A percentile compares a stretch with the other conserved stretches of the same genome.
Conservation (phyloP, 2,888 invertebrate genomes). For the Acleris emargana region DNA sequence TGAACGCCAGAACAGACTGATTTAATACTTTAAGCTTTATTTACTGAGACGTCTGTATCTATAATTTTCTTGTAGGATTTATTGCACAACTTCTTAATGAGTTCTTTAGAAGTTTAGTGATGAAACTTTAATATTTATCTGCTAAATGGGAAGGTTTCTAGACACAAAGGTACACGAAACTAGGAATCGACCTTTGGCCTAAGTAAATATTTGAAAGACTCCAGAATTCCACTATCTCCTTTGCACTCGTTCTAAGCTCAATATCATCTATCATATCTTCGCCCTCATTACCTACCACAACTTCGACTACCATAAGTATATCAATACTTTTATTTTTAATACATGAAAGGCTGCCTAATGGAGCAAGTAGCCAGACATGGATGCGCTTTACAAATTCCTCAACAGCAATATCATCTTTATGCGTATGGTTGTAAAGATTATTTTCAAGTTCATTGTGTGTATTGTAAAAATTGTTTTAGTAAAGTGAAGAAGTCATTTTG, state of each 20-base stretch:
- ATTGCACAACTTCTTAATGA: slow-evolving; percentile 70
- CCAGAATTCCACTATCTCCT: slow-evolving; percentile 3
- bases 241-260: slow-evolving; percentile 26
- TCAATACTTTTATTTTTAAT: slow-evolving; percentile 64
- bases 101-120: slow-evolving; percentile 54
- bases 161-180: slow-evolving; percentile 11
- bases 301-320: slow-evolving; percentile 42
- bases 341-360: slow-evolving; percentile 63
- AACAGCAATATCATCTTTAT: slow-evolving; percentile 46
- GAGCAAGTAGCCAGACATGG: slow-evolving; percentile 59
- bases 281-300: slow-evolving; percentile 58
- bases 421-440: slow-evolving; percentile 40
- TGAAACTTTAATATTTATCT: slow-evolving; percentile 38
- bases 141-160: slow-evolving; percentile 9
- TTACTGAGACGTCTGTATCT: slow-evolving; percentile 70
- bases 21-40: slow-evolving; percentile 81
- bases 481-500: slow-evolving; percentile 77
- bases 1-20: slow-evolving; percentile 65
- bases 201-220: slow-evolving; percentile 10
- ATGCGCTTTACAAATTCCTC: slow-evolving; percentile 27
- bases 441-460: slow-evolving; percentile 37
- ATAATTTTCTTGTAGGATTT: slow-evolving; percentile 73
- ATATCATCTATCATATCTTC: slow-evolving; percentile 40
- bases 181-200: not conserved
- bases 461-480: slow-evolving; percentile 54